Evolutionary conservation across 1,140 invertebrate species (phyloP).

Genomic region (Drosophila ironensis): DNA sequence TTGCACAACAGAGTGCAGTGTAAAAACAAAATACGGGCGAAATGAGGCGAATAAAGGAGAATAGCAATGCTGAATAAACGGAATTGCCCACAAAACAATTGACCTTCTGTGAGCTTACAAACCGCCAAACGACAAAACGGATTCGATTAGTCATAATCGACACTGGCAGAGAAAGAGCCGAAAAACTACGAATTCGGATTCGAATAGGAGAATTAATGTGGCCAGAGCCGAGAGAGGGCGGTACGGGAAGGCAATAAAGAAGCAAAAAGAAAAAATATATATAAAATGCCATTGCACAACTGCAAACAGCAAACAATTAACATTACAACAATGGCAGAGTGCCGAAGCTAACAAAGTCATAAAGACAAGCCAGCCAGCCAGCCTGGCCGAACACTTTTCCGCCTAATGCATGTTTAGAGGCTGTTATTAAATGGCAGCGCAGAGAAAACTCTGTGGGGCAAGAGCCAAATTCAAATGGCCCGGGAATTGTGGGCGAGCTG

Average conservation of each 20-base stretch:
- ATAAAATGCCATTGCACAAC: conserved; percentile 66
- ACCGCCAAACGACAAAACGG: conserved; percentile 42
- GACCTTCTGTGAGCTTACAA: conserved; percentile 69
- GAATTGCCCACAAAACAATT: conserved; percentile 74
- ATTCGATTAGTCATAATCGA: conserved; percentile 74
- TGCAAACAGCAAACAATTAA: conserved; percentile 77
- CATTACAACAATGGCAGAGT: conserved; percentile 52
- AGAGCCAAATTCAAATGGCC: conserved; percentile 15
- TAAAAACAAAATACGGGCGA: conserved; percentile 38
- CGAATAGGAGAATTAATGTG: too few species aligned
- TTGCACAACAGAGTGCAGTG: conserved; percentile 52
- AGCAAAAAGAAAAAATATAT: conserved; percentile 25
- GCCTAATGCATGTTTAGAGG: conserved; percentile 24
- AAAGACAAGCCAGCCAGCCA: conserved; percentile 8
- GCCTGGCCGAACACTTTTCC: conserved; percentile 13
- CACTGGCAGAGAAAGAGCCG: conserved; percentile 58
- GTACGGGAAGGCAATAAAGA: conserved; percentile 26
- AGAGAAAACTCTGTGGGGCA: conserved; percentile 6
- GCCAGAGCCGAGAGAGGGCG: too few species aligned
- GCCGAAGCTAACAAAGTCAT: conserved; percentile 43
- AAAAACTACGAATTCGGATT: conserved; percentile 40
- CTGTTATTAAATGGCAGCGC: conserved; percentile 19
- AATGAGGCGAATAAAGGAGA: conserved; percentile 8
- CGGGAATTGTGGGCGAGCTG: conserved; percentile 30
- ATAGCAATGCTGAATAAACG: conserved; percentile 41